Evolutionary conservation across 2,113 vertebrate species (phyloP).

Genomic region (Rhabdomys dilectus): DNA sequence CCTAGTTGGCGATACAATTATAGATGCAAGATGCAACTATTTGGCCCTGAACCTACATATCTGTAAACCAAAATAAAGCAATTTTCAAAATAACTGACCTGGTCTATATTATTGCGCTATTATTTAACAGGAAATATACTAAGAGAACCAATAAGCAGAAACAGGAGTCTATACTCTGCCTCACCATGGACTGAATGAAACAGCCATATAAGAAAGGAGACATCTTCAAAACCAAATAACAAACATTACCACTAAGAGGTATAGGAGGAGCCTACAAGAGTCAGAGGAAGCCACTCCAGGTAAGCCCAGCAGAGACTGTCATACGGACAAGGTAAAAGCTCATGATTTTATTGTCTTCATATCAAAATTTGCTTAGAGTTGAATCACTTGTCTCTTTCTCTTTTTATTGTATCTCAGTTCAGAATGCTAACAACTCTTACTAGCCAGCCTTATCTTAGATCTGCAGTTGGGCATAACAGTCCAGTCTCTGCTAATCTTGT

Average conservation of each 20-base stretch:
- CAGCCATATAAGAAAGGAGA: background rate
- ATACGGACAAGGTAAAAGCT: background rate
- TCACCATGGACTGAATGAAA: background rate
- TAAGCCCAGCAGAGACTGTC: background rate
- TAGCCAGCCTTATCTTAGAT: background rate
- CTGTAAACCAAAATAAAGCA: background rate
- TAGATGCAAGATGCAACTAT: background rate
- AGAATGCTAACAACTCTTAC: background rate
- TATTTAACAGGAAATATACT: background rate
- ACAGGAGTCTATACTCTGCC: background rate
- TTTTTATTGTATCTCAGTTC: background rate
- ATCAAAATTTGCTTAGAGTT: background rate
- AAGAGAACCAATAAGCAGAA: background rate
- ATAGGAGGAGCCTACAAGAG: rapidly evolving
- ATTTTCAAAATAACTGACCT: background rate
- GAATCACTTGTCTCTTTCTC: background rate
- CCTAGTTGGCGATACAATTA: background rate
- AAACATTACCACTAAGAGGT: background rate
- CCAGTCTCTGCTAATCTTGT: background rate
- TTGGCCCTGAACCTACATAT: background rate
- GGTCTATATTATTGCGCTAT: background rate
- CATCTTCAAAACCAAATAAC: background rate
- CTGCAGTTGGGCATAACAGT: background rate
- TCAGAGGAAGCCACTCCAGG: background rate
- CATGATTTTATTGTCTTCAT: background rate